A percentile compares a stretch with the other conserved stretches of the same genome.
phyloP scores from a whole-genome alignment of 2,113 vertebrate genomes.

The Lathamus discolor region DNA sequence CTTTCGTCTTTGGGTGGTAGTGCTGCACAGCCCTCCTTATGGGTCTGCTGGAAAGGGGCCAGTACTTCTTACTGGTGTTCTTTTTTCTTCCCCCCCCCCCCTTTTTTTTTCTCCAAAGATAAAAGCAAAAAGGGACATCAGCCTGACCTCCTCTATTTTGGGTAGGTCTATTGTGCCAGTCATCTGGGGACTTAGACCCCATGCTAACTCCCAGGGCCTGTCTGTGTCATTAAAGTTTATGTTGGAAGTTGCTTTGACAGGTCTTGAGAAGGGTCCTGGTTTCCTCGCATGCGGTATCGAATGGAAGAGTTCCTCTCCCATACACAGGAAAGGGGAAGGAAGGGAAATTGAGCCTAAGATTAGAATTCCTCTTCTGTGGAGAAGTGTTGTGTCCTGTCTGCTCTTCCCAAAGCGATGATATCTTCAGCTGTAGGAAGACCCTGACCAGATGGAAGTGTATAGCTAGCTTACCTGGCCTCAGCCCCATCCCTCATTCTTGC shows the following conservation, averaged over 20 bases:
- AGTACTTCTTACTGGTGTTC: not conserved
- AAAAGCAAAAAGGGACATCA: not conserved
- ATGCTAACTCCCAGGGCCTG: not conserved
- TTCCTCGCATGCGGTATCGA: not conserved
- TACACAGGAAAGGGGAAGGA: not conserved
- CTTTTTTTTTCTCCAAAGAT: not conserved
- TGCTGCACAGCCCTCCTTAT: not conserved
- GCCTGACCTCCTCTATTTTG: not conserved
- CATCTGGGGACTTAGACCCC: not conserved
- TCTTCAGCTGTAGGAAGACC: not conserved
- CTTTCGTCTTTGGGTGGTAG: not conserved
- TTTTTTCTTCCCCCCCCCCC: too few species aligned
- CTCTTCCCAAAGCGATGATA: not conserved
- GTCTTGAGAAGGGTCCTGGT: not conserved
- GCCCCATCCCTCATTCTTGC: accelerated
- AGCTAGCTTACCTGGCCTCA: not conserved
- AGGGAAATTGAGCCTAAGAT: not conserved
- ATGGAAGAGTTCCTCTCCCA: not conserved
- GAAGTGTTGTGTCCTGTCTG: not conserved
- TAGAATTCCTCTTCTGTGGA: not conserved
- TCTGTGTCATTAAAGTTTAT: not conserved
- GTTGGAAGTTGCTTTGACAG: not conserved
- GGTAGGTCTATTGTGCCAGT: not conserved
- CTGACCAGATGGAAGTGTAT: not conserved
- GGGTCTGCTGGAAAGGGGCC: not conserved